Evolutionary conservation across 2,888 invertebrate genomes (phyloP), one percentile per base, ranked within the genome.

Genomic region (Rambutsinella grinnellia): DNA sequence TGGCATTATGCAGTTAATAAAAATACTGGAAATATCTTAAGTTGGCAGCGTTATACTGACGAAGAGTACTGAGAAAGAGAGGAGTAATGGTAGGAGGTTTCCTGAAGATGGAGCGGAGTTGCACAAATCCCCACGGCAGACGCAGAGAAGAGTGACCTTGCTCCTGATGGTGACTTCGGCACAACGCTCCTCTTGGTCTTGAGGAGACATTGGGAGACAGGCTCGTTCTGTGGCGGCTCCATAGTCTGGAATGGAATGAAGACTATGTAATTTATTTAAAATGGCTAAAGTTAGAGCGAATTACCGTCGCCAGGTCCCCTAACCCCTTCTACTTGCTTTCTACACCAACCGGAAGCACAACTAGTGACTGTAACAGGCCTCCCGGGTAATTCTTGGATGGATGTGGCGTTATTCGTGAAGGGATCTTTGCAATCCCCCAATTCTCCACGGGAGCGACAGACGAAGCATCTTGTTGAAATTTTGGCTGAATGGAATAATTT

Each of bases 261-360:
- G 49, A 15, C 5, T 10, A 49, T n/a, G n/a, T n/a, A n/a, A n/a
- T n/a, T n/a, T n/a, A n/a, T n/a, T n/a, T n/a, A n/a, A n/a, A n/a
- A n/a, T n/a, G n/a, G n/a, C n/a, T n/a, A n/a, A n/a, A n/a, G n/a
- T n/a, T n/a, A n/a, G n/a, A n/a, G n/a, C 27, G 27, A 83, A 83
- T 86, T 87, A 93, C 94, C 95, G 81, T 87, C 87, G 92, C 82
- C 92, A 90, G 61, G 92, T 88, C 84, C 92, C 92, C 82, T 92
- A 92, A 72, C 93, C 92, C 87, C 88, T 87, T 96, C 95, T 46
- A 94, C 90, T 62, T 95, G 92, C 88, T 96, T 96, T 24, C 93
- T 94, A 85, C 96, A 96, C 96, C 96, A 96, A 47, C 95, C 95
- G 0, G 94, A 94, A 0, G 94, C 93, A 84, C 96, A 96, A 0